Base-by-base conservation (phyloP, 2,113 vertebrate species). In the Nerophis lumbriciformis region DNA sequence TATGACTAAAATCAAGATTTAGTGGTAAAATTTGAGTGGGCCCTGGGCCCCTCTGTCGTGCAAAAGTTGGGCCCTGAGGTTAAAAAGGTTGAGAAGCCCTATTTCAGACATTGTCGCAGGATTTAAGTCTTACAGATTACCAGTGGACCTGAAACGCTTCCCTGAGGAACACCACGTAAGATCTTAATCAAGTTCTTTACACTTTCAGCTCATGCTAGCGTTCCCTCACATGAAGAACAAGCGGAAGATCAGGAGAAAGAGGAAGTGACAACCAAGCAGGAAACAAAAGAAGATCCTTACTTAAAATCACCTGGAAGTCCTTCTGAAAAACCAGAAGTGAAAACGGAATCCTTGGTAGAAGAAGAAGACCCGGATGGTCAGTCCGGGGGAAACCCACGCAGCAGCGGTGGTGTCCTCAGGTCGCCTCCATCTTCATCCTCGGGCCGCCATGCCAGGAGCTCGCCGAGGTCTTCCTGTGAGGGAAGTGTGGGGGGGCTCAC, bases 401-500 rank as follows among this genome's bases (percentile, higher is more conserved):
- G 12, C 14, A 14, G 6, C 36, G 48, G 66, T 69, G 59, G 61
- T 19, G 71, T 72, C 0, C 35, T 21, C 44, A 7, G 60, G n/a
- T 73, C 73, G 21, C 69, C 76, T 4, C 5, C 28, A 0, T 48
- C 63, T 37, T 19, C 39, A 8, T 72, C 72, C 6, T 19, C 1
- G 1, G 52, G 13, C 52, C 21, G 50, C 51, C 53, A 48, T 61
- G 68, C 8, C 19, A 69, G 62, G 59, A 65, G 42, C 47, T 57
- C 50, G 0, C 52, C 51, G 44, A 75, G 59, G 48, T 79, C 81
- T 0, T 75, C 65, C 37, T 53, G 45, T 35, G 65, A 68, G 28
- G 62, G n/a, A 39, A 58, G 28, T 13, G 8, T 14, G 11, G 1
- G 1, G 6, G 63, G 21, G 6, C 60, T 55, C 1, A 4, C 56